These are phyloP conservation scores for Camponotus pennsylvanicus DNA, from an alignment of 1,140 invertebrate species.

Conservation along the genomic window DNA sequence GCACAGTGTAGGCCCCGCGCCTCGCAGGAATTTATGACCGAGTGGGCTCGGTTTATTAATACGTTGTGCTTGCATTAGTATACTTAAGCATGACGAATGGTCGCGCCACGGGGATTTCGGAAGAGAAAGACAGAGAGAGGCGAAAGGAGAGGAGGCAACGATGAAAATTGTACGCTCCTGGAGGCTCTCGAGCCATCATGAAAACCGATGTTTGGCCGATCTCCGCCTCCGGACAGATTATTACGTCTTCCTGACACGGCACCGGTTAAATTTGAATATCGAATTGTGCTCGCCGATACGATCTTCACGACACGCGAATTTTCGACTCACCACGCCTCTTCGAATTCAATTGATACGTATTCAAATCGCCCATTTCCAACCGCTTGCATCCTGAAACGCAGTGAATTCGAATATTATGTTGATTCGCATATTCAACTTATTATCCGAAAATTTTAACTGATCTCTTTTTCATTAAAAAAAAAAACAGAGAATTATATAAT, in stretches of 20 bases:
- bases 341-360: slow-evolving; percentile 56
- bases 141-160: slow-evolving; percentile 27
- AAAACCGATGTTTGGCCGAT: slow-evolving; percentile 19
- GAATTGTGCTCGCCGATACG: slow-evolving; percentile 17
- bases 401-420: not conserved
- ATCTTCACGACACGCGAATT: slow-evolving; percentile 47
- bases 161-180: slow-evolving; percentile 57
- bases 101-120: slow-evolving; percentile 75
- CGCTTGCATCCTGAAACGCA: not conserved
- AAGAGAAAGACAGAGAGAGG: not conserved
- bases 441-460: slow-evolving; percentile 14
- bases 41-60: slow-evolving; percentile 83
- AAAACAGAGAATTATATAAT: slow-evolving; percentile 5
- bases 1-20: slow-evolving; percentile 62
- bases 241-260: slow-evolving; percentile 51
- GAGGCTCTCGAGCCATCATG: slow-evolving; percentile 30
- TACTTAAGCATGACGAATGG: slow-evolving; percentile 85
- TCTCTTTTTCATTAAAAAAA: not conserved
- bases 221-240: slow-evolving; percentile 42
- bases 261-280: slow-evolving; percentile 51
- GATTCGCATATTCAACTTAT: slow-evolving; percentile 24
- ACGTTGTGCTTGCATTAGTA: slow-evolving; percentile 85
- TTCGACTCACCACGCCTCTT: not conserved
- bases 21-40: slow-evolving; percentile 80
- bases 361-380: slow-evolving; percentile 24